Base-by-base conservation (phyloP, 1,140 invertebrate genomes). In the Alviniconcha marisindica region DNA sequence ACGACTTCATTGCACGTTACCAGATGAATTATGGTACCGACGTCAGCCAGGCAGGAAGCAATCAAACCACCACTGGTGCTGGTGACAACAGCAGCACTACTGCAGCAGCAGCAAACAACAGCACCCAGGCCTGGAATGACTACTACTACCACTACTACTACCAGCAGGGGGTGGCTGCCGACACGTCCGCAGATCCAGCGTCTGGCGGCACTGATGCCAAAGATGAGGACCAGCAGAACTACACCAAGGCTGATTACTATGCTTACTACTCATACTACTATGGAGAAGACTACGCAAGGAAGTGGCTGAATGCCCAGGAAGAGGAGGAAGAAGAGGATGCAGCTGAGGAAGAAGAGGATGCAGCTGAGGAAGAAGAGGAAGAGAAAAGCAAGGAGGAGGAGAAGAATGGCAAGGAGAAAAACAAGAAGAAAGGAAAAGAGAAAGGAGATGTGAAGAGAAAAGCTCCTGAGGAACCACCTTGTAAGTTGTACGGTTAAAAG, bases 1-100 rank as follows among this genome's bases (percentile, higher is more conserved):
- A 99, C 90, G 97, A 99, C 87, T 99, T 99, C 90, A 95, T 99
- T 93, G 98, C 98, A 0, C 94, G 95, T 77, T 99, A 99, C 94
- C 98, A 99, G 94, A 96, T 99, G 95, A 97, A 95, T 91, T 99
- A 99, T 94, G 98, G 98, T 10, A 97, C 97, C 92, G 38, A 86
- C 66, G 85, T 83, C 77, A 81, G 74, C 33, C 71, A 84, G n/a
- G 77, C 71, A 44, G 69, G 66, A 44, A 60, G 80, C 76, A 76
- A 81, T 54, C 48, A 74, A 71, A 82, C 54, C 48, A 54, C 77
- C 79, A 28, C 79, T 28, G 36, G 21, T 10, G 15, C 71, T 0
- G 73, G n/a, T n/a, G n/a, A 21, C 5, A 51, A 44, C 56, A 71
- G 56, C 63, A 84, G 81, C 51, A 44, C 56, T 80, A 51, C 51